These are phyloP conservation scores for Ophion costatus DNA, from an alignment of 2,888 invertebrate genomes.

Conservation along the genomic window DNA sequence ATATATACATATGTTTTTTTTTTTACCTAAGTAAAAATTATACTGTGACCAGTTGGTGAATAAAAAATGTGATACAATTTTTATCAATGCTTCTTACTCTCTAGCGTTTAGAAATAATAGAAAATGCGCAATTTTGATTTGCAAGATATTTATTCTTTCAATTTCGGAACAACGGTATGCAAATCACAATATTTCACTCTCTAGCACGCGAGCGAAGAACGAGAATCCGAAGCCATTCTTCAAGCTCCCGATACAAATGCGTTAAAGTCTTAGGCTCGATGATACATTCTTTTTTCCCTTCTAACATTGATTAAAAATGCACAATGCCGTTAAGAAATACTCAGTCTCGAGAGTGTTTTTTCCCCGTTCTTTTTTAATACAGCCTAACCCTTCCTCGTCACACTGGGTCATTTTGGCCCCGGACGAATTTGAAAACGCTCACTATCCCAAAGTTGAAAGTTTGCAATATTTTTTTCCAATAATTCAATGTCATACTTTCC, in stretches of 20 bases:
- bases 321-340: too few relatives aligned
- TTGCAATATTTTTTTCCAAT: too few relatives aligned
- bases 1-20: slow-evolving; percentile 11
- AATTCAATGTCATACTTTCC: too few relatives aligned
- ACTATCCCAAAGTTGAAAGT: too few relatives aligned
- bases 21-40: slow-evolving; percentile 10
- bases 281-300: slow-evolving; percentile 1
- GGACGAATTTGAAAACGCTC: too few relatives aligned
- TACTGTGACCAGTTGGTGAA: not conserved
- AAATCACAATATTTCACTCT: slow-evolving; percentile 55
- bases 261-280: not conserved
- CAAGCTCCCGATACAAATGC: slow-evolving; percentile 9
- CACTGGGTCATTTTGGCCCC: too few relatives aligned
- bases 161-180: slow-evolving; percentile 53
- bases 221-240: slow-evolving; percentile 15
- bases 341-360: too few relatives aligned
- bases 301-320: not conserved
- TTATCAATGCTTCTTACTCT: not conserved
- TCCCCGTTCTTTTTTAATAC: too few relatives aligned
- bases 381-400: too few relatives aligned
- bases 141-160: slow-evolving; percentile 48
- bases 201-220: slow-evolving; percentile 8
- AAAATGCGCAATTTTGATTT: slow-evolving; percentile 22
- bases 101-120: not conserved
- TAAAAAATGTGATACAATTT: not conserved